Conservation (phyloP, 2,888 invertebrate genomes). For the Caenorhabditis panamensis region DNA sequence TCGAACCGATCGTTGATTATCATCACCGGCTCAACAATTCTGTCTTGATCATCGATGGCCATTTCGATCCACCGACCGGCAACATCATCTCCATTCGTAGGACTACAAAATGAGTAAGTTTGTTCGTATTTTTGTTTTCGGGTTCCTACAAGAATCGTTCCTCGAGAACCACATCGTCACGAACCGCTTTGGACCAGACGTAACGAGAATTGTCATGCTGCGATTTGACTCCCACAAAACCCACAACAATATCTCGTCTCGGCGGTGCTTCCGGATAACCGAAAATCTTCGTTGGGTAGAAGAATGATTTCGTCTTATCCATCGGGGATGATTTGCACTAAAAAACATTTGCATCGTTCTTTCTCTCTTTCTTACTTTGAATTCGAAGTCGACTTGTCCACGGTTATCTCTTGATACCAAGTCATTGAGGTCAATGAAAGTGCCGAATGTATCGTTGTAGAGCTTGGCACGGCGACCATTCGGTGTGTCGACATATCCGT, state of each 20-base stretch:
- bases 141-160: neutral
- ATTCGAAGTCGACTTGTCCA: constrained; percentile 29
- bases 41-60: neutral
- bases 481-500: neutral
- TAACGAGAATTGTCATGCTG: neutral
- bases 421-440: constrained; percentile 27
- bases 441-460: constrained; percentile 32
- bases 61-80: constrained; percentile 11
- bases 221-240: neutral
- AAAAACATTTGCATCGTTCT: neutral
- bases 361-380: constrained; percentile 22
- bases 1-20: neutral
- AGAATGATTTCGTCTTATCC: constrained; percentile 13
- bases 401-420: neutral
- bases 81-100: neutral
- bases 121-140: neutral
- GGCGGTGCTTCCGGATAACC: constrained; percentile 1
- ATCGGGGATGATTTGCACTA: constrained; percentile 28
- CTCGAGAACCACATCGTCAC: neutral
- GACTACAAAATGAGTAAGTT: neutral
- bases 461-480: neutral
- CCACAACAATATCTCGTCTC: neutral
- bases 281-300: constrained; percentile 14
- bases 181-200: neutral
- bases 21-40: neutral